A percentile compares a stretch with the other conserved stretches of the same genome.
Evolutionary conservation across 2,888 invertebrate genomes (phyloP).

Genomic region (Luperina testacea): DNA sequence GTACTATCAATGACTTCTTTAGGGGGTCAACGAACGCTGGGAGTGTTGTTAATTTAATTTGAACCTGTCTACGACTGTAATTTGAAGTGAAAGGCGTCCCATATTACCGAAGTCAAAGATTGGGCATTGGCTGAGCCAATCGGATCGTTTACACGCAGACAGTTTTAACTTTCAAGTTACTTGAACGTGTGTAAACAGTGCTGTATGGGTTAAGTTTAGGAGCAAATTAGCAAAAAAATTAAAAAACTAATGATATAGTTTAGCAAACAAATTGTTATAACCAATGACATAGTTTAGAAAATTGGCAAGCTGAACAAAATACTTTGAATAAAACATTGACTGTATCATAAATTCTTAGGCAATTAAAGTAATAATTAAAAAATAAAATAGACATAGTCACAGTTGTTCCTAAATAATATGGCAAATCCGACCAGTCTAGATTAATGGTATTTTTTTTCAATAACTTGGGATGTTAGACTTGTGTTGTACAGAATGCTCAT

Average conservation of each 20-base stretch:
- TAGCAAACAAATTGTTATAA: neutral
- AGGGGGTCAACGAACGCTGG: too few species aligned
- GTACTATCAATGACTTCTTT: too few species aligned
- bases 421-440: conserved; percentile 56
- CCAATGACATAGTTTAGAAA: neutral
- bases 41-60: too few species aligned
- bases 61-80: neutral
- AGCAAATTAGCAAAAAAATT: conserved; percentile 3
- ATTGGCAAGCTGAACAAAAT: neutral
- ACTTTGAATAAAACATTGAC: neutral
- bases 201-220: conserved; percentile 11
- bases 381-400: conserved; percentile 16
- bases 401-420: conserved; percentile 44
- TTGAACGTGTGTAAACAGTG: conserved; percentile 15
- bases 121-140: neutral
- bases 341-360: neutral
- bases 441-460: conserved; percentile 50
- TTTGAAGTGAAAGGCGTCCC: conserved; percentile 21
- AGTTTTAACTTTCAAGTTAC: neutral
- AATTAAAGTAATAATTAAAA: conserved; percentile 9
- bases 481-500: conserved; percentile 79
- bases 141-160: neutral
- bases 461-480: conserved; percentile 69
- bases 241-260: too few species aligned
- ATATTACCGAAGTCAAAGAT: conserved; percentile 20